A percentile compares a stretch with the other conserved stretches of the same genome.
Conservation (phyloP, 92 coral and sea anemone species). For the Umimayanthus chanpuru region DNA sequence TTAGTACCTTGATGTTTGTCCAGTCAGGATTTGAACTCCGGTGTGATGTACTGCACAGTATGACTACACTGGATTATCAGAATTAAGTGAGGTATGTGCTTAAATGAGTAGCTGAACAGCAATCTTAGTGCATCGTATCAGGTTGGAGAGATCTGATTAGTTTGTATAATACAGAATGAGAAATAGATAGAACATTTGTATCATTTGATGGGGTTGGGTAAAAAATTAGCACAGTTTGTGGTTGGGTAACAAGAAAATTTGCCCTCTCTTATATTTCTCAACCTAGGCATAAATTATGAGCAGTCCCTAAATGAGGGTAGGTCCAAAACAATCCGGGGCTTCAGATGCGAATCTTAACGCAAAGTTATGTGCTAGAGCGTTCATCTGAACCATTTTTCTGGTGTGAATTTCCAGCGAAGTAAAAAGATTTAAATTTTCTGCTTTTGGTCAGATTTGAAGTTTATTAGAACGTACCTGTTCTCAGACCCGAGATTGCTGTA, state of each 20-base stretch:
- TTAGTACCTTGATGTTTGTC: conserved; percentile 26
- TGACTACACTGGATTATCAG: conserved; percentile 11
- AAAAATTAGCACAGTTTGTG: conserved; percentile 1
- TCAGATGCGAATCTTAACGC: too few species aligned
- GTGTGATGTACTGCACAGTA: conserved; percentile 15
- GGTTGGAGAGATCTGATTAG: background rate
- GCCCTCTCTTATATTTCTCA: conserved; percentile 16
- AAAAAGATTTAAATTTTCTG: too few species aligned
- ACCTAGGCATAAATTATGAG: conserved; percentile 32
- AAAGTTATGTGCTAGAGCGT: too few species aligned
- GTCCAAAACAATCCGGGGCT: too few species aligned
- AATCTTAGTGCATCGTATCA: conserved; percentile 1
- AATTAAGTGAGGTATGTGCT: conserved; percentile 10
- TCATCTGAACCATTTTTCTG: too few species aligned
- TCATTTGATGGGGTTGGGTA: conserved; percentile 26
- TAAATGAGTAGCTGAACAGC: conserved; percentile 14
- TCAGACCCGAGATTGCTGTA: too few species aligned
- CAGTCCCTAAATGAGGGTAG: background rate
- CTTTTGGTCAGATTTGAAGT: too few species aligned
- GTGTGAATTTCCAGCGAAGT: too few species aligned
- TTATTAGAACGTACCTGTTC: too few species aligned
- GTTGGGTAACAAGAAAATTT: background rate
- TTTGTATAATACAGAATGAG: background rate
- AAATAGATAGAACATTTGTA: background rate
- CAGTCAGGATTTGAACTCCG: conserved; percentile 9